Base-by-base conservation (phyloP, 2,113 vertebrate genomes). In the Megaleporinus macrocephalus region DNA sequence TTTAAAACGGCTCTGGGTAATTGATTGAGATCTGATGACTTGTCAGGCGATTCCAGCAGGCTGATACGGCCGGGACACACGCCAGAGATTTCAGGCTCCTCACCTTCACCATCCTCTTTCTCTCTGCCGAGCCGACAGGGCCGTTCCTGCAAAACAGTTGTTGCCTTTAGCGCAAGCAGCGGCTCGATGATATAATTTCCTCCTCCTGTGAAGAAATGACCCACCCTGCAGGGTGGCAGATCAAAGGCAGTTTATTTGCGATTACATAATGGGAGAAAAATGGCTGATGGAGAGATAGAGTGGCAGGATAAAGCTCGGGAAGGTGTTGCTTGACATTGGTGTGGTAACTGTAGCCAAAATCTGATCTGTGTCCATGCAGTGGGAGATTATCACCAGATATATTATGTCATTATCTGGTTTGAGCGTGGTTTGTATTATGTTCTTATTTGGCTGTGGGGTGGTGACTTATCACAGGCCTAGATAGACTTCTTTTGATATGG, bases 251-350 rank as follows among this genome's bases (percentile, higher is more conserved):
- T 70, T 70, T 70, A 70, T 44, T 70, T 18, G 9, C 66, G 24
- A 70, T 70, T 70, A 70, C 66, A 70, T 70, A 70, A 70, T 70
- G 66, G 66, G 66, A 24, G 41, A 14, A 24, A 70, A 70, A 70
- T 70, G 20, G 41, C 33, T 41, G 66, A 70, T 70, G 65, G 16
- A 36, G 30, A 69, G 65, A 69, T 66, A 66, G 65, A 41, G 2
- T 20, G 3, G 65, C 30, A 13, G 29, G 65, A 36, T 3, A 33
- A 33, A 33, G 65, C 20, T 1, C 2, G 33, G 22, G 22, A 22
- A 33, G 66, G 66, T 44, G 66, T 30, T 11, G 30, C 65, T 68
- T 26, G 30, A 68, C 65, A 36, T n/a, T 41, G 65, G 65, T 68
- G 65, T 10, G 30, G 65, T 68, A 36, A 57, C 55, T 1, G 3